Conservation (phyloP, 2,113 vertebrate species). For the Mus pahari region DNA sequence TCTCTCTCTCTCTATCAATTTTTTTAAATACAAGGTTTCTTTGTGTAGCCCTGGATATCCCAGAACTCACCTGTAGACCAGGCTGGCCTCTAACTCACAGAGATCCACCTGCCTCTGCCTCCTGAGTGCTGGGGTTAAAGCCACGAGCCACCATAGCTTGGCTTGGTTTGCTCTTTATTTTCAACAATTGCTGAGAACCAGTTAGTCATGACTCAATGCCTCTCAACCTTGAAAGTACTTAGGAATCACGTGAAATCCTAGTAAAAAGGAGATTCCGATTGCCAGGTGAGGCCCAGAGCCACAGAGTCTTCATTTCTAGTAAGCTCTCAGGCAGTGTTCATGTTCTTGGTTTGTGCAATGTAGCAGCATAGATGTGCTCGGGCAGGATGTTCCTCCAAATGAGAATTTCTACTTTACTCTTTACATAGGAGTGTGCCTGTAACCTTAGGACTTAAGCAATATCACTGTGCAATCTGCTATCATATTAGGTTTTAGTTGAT, state of each 20-base stretch:
- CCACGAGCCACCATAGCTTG: too few relatives aligned
- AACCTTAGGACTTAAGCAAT: not conserved
- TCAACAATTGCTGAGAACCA: constrained; percentile 27
- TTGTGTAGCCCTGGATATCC: too few relatives aligned
- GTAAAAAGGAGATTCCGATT: constrained; percentile 1
- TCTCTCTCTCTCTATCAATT: too few relatives aligned
- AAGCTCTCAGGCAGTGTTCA: not conserved
- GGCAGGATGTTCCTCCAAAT: not conserved
- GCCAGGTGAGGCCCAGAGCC: not conserved
- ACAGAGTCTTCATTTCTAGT: constrained; percentile 18
- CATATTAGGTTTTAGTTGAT: constrained; percentile 6
- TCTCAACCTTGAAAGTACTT: constrained; percentile 50
- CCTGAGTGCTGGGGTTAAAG: too few relatives aligned
- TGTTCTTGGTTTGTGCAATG: not conserved
- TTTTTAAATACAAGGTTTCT: too few relatives aligned
- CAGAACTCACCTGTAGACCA: too few relatives aligned
- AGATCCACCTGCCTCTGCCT: too few relatives aligned
- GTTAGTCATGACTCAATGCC: not conserved
- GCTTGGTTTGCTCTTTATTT: not conserved
- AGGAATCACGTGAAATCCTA: constrained; percentile 5
- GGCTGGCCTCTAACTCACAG: too few relatives aligned
- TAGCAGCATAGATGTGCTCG: not conserved
- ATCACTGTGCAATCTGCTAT: not conserved
- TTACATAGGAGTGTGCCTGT: not conserved
- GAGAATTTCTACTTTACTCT: constrained; percentile 7